A percentile compares a stretch with the other conserved stretches of the same genome.
These are phyloP conservation scores for Rhopilema esculentum DNA, from an alignment of 30 jellyfish, hydroid and myxozoan species.

Conservation along the genomic window DNA sequence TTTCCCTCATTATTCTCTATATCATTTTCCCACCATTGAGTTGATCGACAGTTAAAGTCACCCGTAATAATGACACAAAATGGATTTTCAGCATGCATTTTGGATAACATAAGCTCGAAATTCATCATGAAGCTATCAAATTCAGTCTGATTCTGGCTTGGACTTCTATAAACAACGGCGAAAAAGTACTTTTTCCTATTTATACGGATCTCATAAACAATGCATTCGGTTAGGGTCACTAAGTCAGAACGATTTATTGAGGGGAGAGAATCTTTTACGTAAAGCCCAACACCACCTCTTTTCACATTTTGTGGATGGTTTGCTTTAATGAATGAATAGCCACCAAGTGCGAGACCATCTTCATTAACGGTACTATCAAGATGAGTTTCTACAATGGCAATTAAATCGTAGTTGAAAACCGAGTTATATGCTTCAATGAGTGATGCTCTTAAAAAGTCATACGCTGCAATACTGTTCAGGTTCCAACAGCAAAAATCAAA, in stretches of 20 bases:
- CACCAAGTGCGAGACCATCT: conserved; percentile 56
- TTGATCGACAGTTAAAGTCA: conserved; percentile 53
- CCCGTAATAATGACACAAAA: conserved; percentile 28
- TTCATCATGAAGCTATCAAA: conserved; percentile 29
- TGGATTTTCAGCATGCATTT: conserved; percentile 56
- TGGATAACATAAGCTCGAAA: conserved; percentile 44
- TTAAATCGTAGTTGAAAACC: conserved; percentile 49
- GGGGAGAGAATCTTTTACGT: conserved; percentile 60
- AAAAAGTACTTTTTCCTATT: conserved; percentile 41
- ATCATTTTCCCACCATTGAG: conserved; percentile 60
- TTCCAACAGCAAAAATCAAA: conserved; percentile 56
- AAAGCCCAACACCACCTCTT: conserved; percentile 63
- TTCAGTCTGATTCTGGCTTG: conserved; percentile 51
- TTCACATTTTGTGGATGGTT: conserved; percentile 63
- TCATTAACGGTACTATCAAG: conserved; percentile 39
- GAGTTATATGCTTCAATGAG: conserved; percentile 63
- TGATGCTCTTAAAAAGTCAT: conserved; percentile 42
- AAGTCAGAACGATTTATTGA: conserved; percentile 44
- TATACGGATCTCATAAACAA: conserved; percentile 28
- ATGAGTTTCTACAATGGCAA: conserved; percentile 62
- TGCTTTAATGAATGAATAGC: conserved; percentile 38
- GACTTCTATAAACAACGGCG: conserved; percentile 49
- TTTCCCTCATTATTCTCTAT: conserved; percentile 44
- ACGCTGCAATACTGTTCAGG: conserved; percentile 52
- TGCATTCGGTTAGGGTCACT: conserved; percentile 60